A percentile compares a stretch with the other conserved stretches of the same genome.
These are phyloP conservation scores for Druceiella hillmani DNA, from an alignment of 2,888 invertebrate species.

Conservation along the genomic window DNA sequence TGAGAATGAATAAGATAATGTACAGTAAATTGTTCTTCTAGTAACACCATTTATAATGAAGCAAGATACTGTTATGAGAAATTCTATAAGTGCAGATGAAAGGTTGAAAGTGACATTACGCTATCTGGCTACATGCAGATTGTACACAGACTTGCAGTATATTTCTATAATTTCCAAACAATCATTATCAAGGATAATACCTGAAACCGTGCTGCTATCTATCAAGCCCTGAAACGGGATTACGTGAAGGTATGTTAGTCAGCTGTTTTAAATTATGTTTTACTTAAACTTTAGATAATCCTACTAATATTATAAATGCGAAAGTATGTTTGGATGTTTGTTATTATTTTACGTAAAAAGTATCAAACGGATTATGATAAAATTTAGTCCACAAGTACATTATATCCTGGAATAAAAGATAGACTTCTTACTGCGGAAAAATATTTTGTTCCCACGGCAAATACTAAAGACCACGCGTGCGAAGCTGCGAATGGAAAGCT, in stretches of 20 bases:
- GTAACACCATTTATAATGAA: constrained; percentile 12
- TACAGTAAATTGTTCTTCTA: constrained; percentile 12
- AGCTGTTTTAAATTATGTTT: neutral
- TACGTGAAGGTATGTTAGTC: constrained; percentile 9
- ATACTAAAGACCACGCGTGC: no score
- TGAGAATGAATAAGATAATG: constrained; percentile 14
- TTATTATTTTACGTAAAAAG: no score
- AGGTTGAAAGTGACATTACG: constrained; percentile 14
- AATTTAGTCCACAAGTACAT: no score
- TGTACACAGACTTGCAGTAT: constrained; percentile 4
- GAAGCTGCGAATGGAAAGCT: no score
- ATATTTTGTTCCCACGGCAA: no score
- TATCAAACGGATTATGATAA: no score
- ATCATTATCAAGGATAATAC: constrained; percentile 14
- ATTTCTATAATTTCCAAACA: constrained; percentile 11
- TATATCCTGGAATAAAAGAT: no score
- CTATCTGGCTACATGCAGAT: constrained; percentile 15
- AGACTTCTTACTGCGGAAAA: no score
- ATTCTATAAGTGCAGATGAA: constrained; percentile 14
- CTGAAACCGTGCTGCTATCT: constrained; percentile 19
- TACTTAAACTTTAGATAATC: constrained; percentile 4
- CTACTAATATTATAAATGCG: no score
- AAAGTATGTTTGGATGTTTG: no score
- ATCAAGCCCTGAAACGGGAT: constrained; percentile 13
- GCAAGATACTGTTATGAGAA: constrained; percentile 15